phyloP scores from a whole-genome alignment of 1,140 invertebrate species.

The Bombus superbus region DNA sequence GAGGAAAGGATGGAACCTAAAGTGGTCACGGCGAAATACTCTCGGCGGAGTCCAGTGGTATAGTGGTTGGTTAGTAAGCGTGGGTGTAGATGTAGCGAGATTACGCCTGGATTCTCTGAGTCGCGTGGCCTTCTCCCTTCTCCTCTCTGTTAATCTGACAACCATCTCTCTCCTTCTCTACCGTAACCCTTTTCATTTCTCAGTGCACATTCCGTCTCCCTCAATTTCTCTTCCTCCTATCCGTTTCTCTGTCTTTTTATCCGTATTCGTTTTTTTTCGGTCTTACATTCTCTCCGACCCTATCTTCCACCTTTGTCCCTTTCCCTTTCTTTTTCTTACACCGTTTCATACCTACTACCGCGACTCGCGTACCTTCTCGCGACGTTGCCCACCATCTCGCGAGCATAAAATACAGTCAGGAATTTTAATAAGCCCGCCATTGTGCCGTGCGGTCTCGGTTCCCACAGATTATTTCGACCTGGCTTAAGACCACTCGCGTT shows the following conservation, averaged over 20 bases:
- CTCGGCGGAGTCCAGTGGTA: constrained; percentile 34
- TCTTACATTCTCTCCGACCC: constrained; percentile 5
- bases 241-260: constrained; percentile 9
- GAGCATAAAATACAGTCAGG: constrained; percentile 75
- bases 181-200: constrained; percentile 45
- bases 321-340: constrained; percentile 30
- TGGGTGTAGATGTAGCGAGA: constrained; percentile 76
- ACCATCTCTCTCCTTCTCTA: constrained; percentile 16
- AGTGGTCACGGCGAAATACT: constrained; percentile 60
- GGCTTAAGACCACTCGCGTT: constrained; percentile 61
- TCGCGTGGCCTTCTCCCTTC: constrained; percentile 73
- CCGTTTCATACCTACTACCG: constrained; percentile 29
- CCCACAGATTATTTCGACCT: constrained; percentile 73
- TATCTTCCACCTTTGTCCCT: not conserved
- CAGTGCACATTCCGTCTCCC: constrained; percentile 24
- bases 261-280: not conserved
- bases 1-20: constrained; percentile 60
- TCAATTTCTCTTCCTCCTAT: constrained; percentile 48
- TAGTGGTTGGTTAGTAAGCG: constrained; percentile 67
- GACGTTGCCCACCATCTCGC: constrained; percentile 68
- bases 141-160: constrained; percentile 45
- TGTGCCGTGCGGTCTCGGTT: constrained; percentile 69
- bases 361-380: constrained; percentile 56
- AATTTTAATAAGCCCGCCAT: constrained; percentile 78
- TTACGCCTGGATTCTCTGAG: constrained; percentile 65